Conservation (phyloP, 2,797 vertebrate genomes). For the Cygnus olor region DNA sequence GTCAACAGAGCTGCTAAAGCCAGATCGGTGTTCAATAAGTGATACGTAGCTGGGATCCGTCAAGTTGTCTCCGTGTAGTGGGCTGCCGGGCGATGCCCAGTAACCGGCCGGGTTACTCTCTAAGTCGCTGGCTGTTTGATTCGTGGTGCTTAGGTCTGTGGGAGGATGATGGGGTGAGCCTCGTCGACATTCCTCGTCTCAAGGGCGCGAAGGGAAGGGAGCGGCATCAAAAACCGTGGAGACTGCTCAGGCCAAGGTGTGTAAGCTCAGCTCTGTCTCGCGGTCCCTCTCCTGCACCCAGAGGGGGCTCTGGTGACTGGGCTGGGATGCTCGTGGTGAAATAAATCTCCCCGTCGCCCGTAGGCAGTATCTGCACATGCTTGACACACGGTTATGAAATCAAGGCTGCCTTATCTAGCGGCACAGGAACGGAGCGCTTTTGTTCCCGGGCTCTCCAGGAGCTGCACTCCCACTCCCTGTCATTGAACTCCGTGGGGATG, state of each 20-base stretch:
- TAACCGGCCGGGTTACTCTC: background rate
- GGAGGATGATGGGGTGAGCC: background rate
- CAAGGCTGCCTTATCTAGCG: background rate
- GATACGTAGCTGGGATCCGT: slow-evolving; percentile 55
- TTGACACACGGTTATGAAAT: background rate
- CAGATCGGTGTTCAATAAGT: slow-evolving; percentile 67
- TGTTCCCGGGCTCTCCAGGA: background rate
- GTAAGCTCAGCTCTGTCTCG: background rate
- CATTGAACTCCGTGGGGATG: background rate
- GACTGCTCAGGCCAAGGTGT: background rate
- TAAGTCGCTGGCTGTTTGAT: slow-evolving; percentile 16
- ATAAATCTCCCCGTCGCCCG: background rate
- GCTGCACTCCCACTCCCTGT: background rate
- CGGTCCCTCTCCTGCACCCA: background rate
- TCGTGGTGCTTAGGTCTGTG: slow-evolving; percentile 9
- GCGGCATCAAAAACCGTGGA: background rate
- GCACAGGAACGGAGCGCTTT: rapidly evolving
- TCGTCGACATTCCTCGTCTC: background rate
- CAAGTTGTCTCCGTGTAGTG: background rate
- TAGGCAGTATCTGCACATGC: background rate
- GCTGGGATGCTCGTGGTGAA: background rate
- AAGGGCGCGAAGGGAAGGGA: background rate
- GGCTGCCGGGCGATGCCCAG: background rate
- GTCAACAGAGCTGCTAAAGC: slow-evolving; percentile 63
- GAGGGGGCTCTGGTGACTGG: rapidly evolving